Percentiles rank a stretch among this genome's conserved stretches.
These are phyloP conservation scores for Cygnus olor DNA, from an alignment of 2,797 vertebrate species.

Conservation along the genomic window DNA sequence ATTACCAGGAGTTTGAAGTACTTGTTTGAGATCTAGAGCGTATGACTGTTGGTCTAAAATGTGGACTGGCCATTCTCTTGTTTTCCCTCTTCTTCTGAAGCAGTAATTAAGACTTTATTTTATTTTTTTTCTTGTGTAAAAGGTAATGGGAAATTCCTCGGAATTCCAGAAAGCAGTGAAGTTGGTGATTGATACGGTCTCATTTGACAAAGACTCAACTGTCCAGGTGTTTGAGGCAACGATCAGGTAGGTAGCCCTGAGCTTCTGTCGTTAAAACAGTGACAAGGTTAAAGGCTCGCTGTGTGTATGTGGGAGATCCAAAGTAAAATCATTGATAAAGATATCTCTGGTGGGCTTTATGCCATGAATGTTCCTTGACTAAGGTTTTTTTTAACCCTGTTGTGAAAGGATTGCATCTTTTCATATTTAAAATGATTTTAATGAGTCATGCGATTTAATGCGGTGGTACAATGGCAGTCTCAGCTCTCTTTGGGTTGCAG, in stretches of 20 bases:
- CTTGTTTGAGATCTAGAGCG: not conserved
- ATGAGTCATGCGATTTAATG: not conserved
- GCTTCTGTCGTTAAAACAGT: not conserved
- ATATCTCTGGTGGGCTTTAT: not conserved
- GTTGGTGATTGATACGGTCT: slow-evolving; percentile 95
- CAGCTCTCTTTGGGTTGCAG: not conserved
- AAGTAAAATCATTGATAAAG: not conserved
- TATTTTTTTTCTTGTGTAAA: slow-evolving; percentile 41
- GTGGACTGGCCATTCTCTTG: not conserved
- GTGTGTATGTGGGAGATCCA: accelerated
- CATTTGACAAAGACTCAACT: slow-evolving; percentile 97
- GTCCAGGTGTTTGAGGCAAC: slow-evolving; percentile 98
- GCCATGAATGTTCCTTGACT: not conserved
- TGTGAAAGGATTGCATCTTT: not conserved
- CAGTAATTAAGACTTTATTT: not conserved
- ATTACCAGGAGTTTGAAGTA: not conserved
- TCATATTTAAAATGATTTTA: not conserved
- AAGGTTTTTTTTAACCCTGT: not conserved
- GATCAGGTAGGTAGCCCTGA: slow-evolving; percentile 85
- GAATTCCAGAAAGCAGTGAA: slow-evolving; percentile 96
- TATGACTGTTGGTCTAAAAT: not conserved
- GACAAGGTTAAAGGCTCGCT: not conserved
- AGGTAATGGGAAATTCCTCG: slow-evolving; percentile 96
- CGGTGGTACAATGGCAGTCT: not conserved
- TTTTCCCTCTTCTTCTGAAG: not conserved